These are phyloP conservation scores for Cydia strobilella DNA, from an alignment of 1,140 invertebrate species.

Conservation along the genomic window DNA sequence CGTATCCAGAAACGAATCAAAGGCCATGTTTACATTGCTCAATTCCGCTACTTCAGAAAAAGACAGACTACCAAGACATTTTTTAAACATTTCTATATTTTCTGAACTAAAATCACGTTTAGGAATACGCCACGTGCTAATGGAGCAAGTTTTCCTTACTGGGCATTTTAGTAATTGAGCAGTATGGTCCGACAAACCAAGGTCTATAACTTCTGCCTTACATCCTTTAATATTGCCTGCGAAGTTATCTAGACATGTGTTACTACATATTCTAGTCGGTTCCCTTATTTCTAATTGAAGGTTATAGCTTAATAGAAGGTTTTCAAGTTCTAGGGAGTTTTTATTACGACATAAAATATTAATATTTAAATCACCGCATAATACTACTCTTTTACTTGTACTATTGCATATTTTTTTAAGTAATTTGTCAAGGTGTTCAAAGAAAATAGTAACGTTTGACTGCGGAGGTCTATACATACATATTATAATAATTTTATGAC, in stretches of 20 bases:
- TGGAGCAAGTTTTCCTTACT: conserved; percentile 7
- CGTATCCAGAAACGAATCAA: too few species aligned
- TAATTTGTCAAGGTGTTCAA: not conserved
- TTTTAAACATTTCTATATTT: too few species aligned
- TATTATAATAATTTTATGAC: conserved; percentile 9
- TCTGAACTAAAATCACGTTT: not conserved
- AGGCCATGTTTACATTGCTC: too few species aligned
- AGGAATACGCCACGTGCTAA: not conserved
- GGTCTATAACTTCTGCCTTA: not conserved
- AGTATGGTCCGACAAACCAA: not conserved
- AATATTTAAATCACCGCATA: not conserved
- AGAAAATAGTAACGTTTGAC: not conserved
- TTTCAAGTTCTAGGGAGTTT: not conserved
- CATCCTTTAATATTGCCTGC: not conserved
- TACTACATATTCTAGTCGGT: not conserved
- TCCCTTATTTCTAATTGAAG: not conserved
- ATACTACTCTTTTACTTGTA: not conserved
- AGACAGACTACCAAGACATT: too few species aligned
- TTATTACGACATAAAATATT: not conserved
- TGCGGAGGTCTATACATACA: conserved; percentile 31
- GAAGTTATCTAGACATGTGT: not conserved
- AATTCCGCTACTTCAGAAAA: too few species aligned
- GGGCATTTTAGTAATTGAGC: not conserved
- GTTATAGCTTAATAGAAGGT: not conserved
- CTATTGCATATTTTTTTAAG: not conserved